Base-by-base conservation (phyloP, 2,113 vertebrate species). In the Leiothrix lutea region DNA sequence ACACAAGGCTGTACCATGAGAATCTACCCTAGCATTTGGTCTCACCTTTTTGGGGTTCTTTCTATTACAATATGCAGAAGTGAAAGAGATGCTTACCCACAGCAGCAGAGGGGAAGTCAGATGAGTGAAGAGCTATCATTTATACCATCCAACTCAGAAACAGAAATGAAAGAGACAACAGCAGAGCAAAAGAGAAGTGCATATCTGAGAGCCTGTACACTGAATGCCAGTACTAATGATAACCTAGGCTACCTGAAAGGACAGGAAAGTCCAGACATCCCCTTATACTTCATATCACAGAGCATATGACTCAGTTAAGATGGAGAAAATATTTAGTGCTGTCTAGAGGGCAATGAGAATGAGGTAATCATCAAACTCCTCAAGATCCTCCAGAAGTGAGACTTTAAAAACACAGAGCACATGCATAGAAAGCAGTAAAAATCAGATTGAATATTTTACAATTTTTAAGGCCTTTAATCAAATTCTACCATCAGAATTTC, bases 251-350 rank as follows among this genome's bases (percentile, higher is more conserved):
- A 94, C 78, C 56, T 82, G 80, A 96, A 91, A 96, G 88, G 88
- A 89, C 90, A 96, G 90, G 93, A 96, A 96, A 97, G 90, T 92
- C 91, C 92, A 94, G 81, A 91, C 60, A 57, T 80, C 60, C 70
- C 72, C 86, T 85, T 79, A 66, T 26, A 60, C 54, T 85, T 93
- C 45, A 13, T 83, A 85, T 92, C 72, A 75, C 47, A 77, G 40
- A 91, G 36, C 24, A 38, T 42, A 69, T 80, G 88, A 88, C 64
- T 92, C 67, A 88, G 56, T 80, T 62, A 69, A 88, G 69, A 95
- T 51, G 57, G 61, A 94, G 69, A 94, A 96, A 90, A 92, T 61
- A 88, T 33, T 71, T 67, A 50, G 11, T 80, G 12, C 47, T 77
- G 45, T 79, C 80, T 75, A 45, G 81, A 93, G 26, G 65, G 40